Base-by-base conservation (phyloP, 2,797 vertebrate genomes). In the Zonotrichia albicollis region DNA sequence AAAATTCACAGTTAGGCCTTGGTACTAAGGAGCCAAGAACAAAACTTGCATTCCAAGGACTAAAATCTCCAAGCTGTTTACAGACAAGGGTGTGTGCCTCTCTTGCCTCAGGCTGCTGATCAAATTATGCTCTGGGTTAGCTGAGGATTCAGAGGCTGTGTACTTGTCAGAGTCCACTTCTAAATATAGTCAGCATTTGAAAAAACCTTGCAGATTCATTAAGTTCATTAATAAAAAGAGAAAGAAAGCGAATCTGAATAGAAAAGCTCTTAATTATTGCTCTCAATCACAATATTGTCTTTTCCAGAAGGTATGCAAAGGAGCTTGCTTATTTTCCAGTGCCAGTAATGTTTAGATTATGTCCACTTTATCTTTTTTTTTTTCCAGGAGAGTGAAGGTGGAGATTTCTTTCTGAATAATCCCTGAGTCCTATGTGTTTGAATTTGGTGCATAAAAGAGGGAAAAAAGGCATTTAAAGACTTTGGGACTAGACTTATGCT, bases 41-140 rank as follows among this genome's bases (percentile, higher is more conserved):
- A 48, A 79, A 83, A 46, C 9, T 10, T 6, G 1, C 2, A 22
- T 74, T 66, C 25, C 7, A n/a, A 81, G 66, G 81, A 91, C 34
- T 30, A 84, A 79, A 76, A 48, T 48, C 26, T 78, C 45, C 0
- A 4, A 65, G 55, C 60, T 92, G 7, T 67, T 93, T 85, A 57
- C 57, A 93, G 89, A 84, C 38, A 57, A 70, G 13, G 4, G 11
- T 1, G 13, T 2, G 43, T 60, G 30, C 27, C 27, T 71, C 54
- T 65, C 40, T 30, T 71, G 71, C 84, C 93, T 89, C 85, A 82
- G 80, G 88, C 87, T 86, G 67, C 77, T 84, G 84, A 76, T 55
- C 34, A 62, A 66, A 82, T 86, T 50, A 71, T 79, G 66, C 22
- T 34, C 43, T 53, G 51, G 55, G 40, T 93, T 84, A 90, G 67